These are phyloP conservation scores for Bicyclus anynana DNA, from an alignment of 1,140 invertebrate species.

Conservation along the genomic window DNA sequence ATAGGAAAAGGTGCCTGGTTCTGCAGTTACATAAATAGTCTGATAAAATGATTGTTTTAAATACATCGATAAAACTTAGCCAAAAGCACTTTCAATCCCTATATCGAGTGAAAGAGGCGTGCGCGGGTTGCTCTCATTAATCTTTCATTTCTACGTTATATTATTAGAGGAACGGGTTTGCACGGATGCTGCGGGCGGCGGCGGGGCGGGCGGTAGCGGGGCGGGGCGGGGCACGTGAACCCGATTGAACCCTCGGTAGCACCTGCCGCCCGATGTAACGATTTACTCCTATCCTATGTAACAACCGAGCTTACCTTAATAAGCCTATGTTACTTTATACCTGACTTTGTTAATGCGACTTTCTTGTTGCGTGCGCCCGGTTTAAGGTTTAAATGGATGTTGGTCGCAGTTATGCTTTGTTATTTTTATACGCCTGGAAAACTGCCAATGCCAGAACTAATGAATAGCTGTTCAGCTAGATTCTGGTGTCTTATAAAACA, in stretches of 20 bases:
- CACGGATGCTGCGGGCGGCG: conserved; percentile 56
- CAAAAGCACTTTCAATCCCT: conserved; percentile 12
- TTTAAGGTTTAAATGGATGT: background rate
- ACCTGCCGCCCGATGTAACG: conserved; percentile 54
- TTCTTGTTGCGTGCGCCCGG: conserved; percentile 18
- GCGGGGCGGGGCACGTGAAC: conserved; percentile 49
- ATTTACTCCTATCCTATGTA: conserved; percentile 37
- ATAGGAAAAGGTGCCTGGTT: too few relatives aligned
- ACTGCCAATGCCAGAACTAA: too few relatives aligned
- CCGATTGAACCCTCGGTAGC: conserved; percentile 69
- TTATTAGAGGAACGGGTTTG: conserved; percentile 74
- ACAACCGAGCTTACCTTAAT: conserved; percentile 25
- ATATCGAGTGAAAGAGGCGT: conserved; percentile 66
- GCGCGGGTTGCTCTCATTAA: conserved; percentile 74
- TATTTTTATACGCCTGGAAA: too few relatives aligned
- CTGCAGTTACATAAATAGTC: too few relatives aligned
- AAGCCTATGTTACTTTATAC: conserved; percentile 20
- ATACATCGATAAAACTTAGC: background rate
- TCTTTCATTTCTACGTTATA: conserved; percentile 76
- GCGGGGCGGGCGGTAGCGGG: conserved; percentile 28
- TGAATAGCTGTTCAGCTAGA: too few relatives aligned
- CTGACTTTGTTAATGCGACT: conserved; percentile 22
- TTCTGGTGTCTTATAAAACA: too few relatives aligned
- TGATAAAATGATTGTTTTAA: background rate
- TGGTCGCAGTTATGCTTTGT: too few relatives aligned